Conservation (phyloP, 2,113 vertebrate genomes). For the Lampris megalopsis region DNA sequence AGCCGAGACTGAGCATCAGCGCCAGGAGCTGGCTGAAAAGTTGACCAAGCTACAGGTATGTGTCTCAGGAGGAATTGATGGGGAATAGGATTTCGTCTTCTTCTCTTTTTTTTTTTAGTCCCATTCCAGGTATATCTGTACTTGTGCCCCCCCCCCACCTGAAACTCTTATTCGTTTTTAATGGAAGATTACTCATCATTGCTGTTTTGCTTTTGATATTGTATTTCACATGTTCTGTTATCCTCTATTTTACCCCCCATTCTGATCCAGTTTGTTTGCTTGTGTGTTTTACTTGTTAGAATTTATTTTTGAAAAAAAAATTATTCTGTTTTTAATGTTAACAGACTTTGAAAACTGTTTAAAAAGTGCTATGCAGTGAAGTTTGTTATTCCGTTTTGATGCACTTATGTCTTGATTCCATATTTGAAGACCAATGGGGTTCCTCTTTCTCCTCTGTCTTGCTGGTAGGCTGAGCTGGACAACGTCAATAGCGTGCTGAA, state of each 20-base stretch:
- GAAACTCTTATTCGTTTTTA: no score
- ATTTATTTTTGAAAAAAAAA: no score
- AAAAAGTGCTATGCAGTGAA: neutral
- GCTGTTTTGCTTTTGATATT: no score
- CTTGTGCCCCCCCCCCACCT: no score
- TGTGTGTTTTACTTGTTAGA: no score
- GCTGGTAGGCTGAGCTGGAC: slow-evolving; percentile 89
- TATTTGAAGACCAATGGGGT: neutral
- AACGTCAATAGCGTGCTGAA: slow-evolving; percentile 86
- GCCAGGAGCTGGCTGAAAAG: slow-evolving; percentile 87
- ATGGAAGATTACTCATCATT: no score
- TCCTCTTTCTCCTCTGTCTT: neutral
- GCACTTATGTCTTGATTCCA: neutral
- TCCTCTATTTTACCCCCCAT: no score
- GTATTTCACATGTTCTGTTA: no score
- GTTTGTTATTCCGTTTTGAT: neutral
- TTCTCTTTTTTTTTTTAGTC: neutral
- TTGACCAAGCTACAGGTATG: slow-evolving; percentile 91
- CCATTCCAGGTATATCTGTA: no score
- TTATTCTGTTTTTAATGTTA: no score
- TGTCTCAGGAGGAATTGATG: neutral
- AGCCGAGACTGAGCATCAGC: slow-evolving; percentile 88
- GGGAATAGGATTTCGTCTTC: neutral
- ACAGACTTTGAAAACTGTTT: no score
- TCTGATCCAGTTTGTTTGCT: no score